A percentile compares a stretch with the other conserved stretches of the same genome.
These are phyloP conservation scores for Epinephelus coioides DNA, from an alignment of 2,797 vertebrate genomes.

Conservation along the genomic window DNA sequence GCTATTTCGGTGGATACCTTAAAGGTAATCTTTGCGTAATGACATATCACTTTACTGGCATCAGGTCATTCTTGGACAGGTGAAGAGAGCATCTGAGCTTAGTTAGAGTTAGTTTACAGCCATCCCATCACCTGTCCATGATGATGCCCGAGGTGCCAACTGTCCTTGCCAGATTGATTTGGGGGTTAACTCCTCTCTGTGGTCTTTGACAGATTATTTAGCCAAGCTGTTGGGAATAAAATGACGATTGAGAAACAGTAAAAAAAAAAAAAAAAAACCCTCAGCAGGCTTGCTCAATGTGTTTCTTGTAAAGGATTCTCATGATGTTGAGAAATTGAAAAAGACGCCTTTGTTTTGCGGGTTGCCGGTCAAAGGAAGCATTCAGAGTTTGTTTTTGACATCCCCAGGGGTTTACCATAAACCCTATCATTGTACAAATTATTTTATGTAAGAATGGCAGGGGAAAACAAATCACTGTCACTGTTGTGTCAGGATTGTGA, in stretches of 20 bases:
- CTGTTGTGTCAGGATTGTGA: conserved; percentile 26
- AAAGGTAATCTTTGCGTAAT: conserved; percentile 16
- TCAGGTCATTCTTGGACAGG: conserved; percentile 21
- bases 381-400: conserved; percentile 74
- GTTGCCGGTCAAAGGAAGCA: conserved; percentile 71
- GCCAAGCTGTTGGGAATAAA: conserved; percentile 50
- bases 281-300: conserved; percentile 57
- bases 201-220: conserved; percentile 60
- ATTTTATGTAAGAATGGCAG: conserved; percentile 53
- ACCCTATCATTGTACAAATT: conserved; percentile 58
- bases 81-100: not conserved
- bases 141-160: conserved; percentile 35
- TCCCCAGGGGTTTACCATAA: conserved; percentile 61
- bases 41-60: conserved; percentile 18
- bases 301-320: conserved; percentile 75
- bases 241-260: conserved; percentile 53
- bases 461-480: conserved; percentile 54
- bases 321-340: conserved; percentile 72
- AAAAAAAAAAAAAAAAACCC: conserved; percentile 3
- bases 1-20: no score
- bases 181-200: conserved; percentile 44
- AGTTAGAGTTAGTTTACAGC: conserved; percentile 6
- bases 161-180: conserved; percentile 51
- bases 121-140: conserved; percentile 35
- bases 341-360: conserved; percentile 76